These are phyloP conservation scores for Parus major DNA, from an alignment of 2,113 vertebrate genomes.

Conservation along the genomic window DNA sequence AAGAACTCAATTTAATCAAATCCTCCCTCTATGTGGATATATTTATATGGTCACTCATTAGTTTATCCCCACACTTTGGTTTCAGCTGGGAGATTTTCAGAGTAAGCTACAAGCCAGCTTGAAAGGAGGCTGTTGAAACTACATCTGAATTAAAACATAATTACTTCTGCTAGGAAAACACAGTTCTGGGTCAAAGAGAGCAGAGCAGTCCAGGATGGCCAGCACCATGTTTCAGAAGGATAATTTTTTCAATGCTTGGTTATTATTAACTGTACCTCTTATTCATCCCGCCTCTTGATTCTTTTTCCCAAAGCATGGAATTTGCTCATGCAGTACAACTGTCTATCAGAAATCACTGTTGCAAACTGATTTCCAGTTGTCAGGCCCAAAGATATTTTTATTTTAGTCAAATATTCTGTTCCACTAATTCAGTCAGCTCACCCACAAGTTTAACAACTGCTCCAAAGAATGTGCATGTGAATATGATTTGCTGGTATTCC, in stretches of 20 bases:
- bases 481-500: not conserved
- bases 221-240: not conserved
- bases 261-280: not conserved
- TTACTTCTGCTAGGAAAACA: not conserved
- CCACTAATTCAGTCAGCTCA: slow-evolving; percentile 9
- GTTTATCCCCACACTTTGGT: not conserved
- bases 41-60: not conserved
- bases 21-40: not conserved
- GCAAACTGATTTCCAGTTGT: slow-evolving; percentile 3
- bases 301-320: not conserved
- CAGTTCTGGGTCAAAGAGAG: not conserved
- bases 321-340: not conserved
- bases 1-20: not conserved
- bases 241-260: not conserved
- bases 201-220: not conserved
- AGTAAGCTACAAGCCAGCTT: not conserved
- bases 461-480: not conserved
- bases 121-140: not conserved
- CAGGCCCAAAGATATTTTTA: not conserved
- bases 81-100: not conserved
- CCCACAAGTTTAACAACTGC: not conserved
- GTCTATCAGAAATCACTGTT: slow-evolving; percentile 19
- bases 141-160: not conserved
- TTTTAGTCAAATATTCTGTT: slow-evolving; percentile 14
- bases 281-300: not conserved